Evolutionary conservation across 1,140 invertebrate species (phyloP), one percentile per base, ranked within the genome.

Genomic region (Octopus bimaculoides): DNA sequence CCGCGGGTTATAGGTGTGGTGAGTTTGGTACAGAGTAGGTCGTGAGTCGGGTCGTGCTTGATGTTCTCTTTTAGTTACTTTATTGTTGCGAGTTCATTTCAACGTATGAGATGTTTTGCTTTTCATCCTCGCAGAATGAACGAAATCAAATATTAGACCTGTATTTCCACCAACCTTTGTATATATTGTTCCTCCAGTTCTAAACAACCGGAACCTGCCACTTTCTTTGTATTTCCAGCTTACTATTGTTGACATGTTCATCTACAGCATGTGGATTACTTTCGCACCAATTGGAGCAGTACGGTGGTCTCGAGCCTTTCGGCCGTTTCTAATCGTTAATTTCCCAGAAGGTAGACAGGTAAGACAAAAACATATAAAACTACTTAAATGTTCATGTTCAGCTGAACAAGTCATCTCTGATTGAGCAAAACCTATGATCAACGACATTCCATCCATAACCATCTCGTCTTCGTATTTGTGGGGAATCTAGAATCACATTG

Each of bases 311-410:
- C 83, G 91, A 74, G 87, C 89, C 69, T 81, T 92, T 5, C 83
- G 92, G 54, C 90, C 91, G 52, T 83, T 92, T n/a, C 90, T 92
- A 81, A 89, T 91, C 52, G 86, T 92, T 17, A 92, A 92, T 79
- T 91, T 92, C 83, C 89, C 91, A 54, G 91, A 92, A 87, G 90
- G 89, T 79, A 88, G 90, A 82, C 91, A 92, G 86, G 90, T 91
- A 84, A 84, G 69, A 52, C 9, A 12, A 77, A 41, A 41, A 0
- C 9, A 54, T n/a, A 71, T 52, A 66, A 52, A 77, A 17, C 5
- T 52, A 54, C 5, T 14, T 76, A 6, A n/a, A 55, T 4, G 2
- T 75, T 41, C 52, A 5, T 41, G 8, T 17, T 66, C 26, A 54
- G 14, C 56, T 66, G 53, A 77, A 10, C 69, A 10, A 54, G 14